Conservation (phyloP, 2,113 vertebrate species). For the Pholis gunnellus region DNA sequence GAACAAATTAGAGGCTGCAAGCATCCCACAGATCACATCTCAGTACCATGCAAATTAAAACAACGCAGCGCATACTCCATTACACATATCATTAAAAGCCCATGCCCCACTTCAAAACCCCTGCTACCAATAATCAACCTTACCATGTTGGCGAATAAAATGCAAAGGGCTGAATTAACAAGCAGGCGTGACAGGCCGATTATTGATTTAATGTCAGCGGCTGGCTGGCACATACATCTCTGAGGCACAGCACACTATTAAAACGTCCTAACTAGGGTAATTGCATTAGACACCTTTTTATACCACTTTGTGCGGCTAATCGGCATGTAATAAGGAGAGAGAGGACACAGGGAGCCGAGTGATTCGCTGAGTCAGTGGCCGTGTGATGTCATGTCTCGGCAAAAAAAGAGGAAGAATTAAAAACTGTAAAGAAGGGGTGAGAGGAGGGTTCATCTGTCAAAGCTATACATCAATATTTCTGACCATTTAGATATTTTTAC, state of each 20-base stretch:
- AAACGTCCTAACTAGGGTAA: constrained; percentile 80
- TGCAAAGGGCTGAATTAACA: constrained; percentile 75
- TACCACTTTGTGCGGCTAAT: constrained; percentile 79
- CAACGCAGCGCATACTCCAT: constrained; percentile 58
- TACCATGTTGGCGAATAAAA: constrained; percentile 67
- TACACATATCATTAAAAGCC: constrained; percentile 73
- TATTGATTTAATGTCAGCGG: constrained; percentile 83
- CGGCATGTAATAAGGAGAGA: constrained; percentile 75
- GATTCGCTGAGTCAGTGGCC: constrained; percentile 71
- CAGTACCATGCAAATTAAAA: constrained; percentile 65
- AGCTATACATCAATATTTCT: background rate
- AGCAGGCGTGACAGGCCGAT: constrained; percentile 73
- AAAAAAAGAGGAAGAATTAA: background rate
- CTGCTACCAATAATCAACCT: constrained; percentile 79
- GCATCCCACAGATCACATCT: constrained; percentile 60
- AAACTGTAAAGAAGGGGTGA: background rate
- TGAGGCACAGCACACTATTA: constrained; percentile 73
- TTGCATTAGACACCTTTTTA: constrained; percentile 84
- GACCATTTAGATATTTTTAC: background rate
- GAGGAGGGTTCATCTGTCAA: background rate
- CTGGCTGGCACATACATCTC: constrained; percentile 69
- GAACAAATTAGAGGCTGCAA: constrained; percentile 54
- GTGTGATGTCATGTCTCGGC: constrained; percentile 53
- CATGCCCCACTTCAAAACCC: constrained; percentile 71
- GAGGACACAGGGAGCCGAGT: constrained; percentile 40